Percentiles rank a stretch among this genome's conserved stretches.
phyloP scores from a whole-genome alignment of 2,888 invertebrate species.

The Lobophora halterata region DNA sequence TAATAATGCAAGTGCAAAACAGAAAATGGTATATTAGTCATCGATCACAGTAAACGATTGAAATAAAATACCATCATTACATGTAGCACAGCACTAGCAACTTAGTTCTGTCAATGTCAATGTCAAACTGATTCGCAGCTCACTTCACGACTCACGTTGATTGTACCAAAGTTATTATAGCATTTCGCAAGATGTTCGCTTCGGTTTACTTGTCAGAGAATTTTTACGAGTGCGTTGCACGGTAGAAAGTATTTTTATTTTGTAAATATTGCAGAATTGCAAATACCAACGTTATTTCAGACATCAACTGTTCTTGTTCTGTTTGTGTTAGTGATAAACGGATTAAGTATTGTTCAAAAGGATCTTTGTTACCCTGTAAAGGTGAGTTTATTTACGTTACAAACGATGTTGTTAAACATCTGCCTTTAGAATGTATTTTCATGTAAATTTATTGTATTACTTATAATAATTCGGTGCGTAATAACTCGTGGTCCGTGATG shows the following conservation, averaged over 20 bases:
- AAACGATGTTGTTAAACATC: constrained; percentile 33
- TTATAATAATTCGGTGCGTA: constrained; percentile 24
- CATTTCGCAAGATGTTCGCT: constrained; percentile 2
- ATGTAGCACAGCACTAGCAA: constrained; percentile 4
- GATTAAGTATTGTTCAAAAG: constrained; percentile 35
- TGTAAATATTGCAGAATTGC: constrained; percentile 70
- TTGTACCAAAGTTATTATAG: too few relatives aligned
- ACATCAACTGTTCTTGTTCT: constrained; percentile 33
- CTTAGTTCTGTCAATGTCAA: constrained; percentile 10
- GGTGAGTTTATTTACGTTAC: constrained; percentile 48
- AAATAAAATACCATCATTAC: too few relatives aligned
- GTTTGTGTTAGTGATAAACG: constrained; percentile 57
- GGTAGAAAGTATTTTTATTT: constrained; percentile 65
- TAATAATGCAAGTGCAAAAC: too few relatives aligned
- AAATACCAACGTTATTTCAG: constrained; percentile 48
- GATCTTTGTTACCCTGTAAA: constrained; percentile 40
- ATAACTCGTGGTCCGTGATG: constrained; percentile 27
- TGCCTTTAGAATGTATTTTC: constrained; percentile 34
- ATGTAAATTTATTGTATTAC: constrained; percentile 37
- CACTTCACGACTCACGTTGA: too few relatives aligned
- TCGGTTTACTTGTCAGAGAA: constrained; percentile 21
- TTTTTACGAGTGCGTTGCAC: constrained; percentile 54
- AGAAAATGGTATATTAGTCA: too few relatives aligned
- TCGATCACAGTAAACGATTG: too few relatives aligned
- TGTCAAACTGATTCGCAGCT: constrained; percentile 1